Evolutionary conservation across 1,140 invertebrate genomes (phyloP).

Genomic region (Paraescarpia echinospica): DNA sequence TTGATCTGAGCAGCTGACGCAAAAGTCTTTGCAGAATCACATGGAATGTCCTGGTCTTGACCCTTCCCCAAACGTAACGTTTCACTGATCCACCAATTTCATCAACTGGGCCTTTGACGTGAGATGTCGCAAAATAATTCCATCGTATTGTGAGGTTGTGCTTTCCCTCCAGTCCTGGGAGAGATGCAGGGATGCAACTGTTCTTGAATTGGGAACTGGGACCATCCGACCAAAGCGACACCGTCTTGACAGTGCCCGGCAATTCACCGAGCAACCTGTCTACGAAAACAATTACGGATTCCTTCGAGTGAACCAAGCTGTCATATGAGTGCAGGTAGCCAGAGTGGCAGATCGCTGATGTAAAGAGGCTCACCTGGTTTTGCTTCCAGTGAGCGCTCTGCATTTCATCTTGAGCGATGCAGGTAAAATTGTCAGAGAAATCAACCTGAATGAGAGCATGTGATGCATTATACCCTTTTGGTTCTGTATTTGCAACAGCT

Average conservation of each 20-base stretch:
- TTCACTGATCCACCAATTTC: conserved; percentile 8
- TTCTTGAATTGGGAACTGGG: not conserved
- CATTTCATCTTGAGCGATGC: not conserved
- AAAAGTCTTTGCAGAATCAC: not conserved
- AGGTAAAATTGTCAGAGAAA: not conserved
- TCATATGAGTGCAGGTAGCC: conserved; percentile 3
- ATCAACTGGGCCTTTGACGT: not conserved
- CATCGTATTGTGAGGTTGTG: not conserved
- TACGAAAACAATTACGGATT: not conserved
- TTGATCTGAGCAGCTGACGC: not conserved
- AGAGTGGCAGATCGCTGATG: not conserved
- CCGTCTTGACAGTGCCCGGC: not conserved
- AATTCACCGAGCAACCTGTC: not conserved
- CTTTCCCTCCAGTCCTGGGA: not conserved
- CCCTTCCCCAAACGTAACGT: not conserved
- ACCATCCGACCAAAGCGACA: not conserved
- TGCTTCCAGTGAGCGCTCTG: conserved; percentile 7
- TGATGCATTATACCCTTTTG: too few species aligned
- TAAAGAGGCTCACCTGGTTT: not conserved
- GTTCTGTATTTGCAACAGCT: too few species aligned
- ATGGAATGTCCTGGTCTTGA: not conserved
- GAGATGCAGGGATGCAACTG: not conserved
- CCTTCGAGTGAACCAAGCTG: not conserved
- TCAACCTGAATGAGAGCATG: not conserved
- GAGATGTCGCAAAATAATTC: conserved; percentile 7